Evolutionary conservation across 1,140 invertebrate species (phyloP).

Genomic region (Myzus persicae): DNA sequence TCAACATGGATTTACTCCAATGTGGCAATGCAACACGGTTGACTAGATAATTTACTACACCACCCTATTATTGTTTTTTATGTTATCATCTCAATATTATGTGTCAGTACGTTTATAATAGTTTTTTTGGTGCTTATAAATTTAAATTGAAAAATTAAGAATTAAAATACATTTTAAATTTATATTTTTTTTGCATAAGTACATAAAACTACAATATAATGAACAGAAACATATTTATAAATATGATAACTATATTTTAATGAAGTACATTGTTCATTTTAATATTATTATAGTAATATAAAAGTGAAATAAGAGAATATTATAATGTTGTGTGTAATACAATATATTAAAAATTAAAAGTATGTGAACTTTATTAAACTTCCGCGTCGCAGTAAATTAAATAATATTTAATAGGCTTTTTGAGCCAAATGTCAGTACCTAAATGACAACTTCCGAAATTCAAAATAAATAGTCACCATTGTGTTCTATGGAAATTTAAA

Average conservation of each 20-base stretch:
- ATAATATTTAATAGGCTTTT: neutral
- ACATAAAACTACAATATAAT: neutral
- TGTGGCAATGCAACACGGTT: neutral
- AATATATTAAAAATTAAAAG: neutral
- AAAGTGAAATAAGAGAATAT: neutral
- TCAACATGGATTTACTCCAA: neutral
- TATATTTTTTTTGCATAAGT: neutral
- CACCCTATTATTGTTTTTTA: neutral
- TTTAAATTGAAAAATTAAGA: neutral
- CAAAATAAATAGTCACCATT: slow-evolving; percentile 31
- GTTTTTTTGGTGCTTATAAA: neutral
- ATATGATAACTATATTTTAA: neutral
- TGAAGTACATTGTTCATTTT: neutral
- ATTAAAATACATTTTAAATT: neutral
- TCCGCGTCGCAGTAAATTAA: neutral
- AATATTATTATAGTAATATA: neutral
- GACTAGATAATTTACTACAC: neutral
- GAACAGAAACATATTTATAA: neutral
- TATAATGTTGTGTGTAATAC: neutral
- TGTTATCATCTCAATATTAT: neutral
- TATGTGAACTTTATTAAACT: neutral
- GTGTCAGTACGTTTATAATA: neutral
- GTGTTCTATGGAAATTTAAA: neutral
- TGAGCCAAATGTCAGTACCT: neutral
- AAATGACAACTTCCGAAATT: neutral